Evolutionary conservation across 1,140 invertebrate genomes (phyloP), one percentile per base, ranked within the genome.

Genomic region (Chironomus striatipennis): DNA sequence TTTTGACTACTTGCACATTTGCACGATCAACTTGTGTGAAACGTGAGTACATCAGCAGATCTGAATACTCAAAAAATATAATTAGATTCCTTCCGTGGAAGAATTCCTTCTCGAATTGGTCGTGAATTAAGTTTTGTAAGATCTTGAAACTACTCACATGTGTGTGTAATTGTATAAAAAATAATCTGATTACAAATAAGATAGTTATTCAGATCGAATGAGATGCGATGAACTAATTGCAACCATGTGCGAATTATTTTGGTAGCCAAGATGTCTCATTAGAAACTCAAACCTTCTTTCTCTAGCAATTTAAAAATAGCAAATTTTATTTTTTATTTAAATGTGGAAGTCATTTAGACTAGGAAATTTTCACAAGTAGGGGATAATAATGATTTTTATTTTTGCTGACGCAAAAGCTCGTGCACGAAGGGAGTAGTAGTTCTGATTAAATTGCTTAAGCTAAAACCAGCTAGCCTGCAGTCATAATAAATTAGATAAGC

Each of bases 201-300:
- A 34, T 34, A 34, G 5, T 5, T 34, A 34, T 34, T 34, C 24
- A 34, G n/a, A n/a, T 12, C 47, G 12, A 57, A 57, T 10, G 12
- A 57, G n/a, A 57, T 57, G 47, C 47, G 47, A 57, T 57, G 47
- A 57, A 57, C 47, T 57, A 57, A 57, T 57, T 57, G 47, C 47
- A 57, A 10, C 12, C 47, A 57, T 57, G 47, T 57, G 47, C 47
- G 12, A 57, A n/a, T n/a, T 10, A 57, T 12, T n/a, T 57, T 15
- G 24, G 47, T 57, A 57, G 47, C 47, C 47, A 57, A 57, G 47
- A 57, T 57, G 47, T 57, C 47, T 57, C 47, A 57, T 57, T n/a
- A 57, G 47, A 34, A 34, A 34, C 24, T 34, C 24, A 34, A 34
- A 34, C 24, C 24, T 34, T 34, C 24, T 34, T 34, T 34, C 24